Conservation (phyloP, 2,113 vertebrate species). For the Marmota flaviventris region DNA sequence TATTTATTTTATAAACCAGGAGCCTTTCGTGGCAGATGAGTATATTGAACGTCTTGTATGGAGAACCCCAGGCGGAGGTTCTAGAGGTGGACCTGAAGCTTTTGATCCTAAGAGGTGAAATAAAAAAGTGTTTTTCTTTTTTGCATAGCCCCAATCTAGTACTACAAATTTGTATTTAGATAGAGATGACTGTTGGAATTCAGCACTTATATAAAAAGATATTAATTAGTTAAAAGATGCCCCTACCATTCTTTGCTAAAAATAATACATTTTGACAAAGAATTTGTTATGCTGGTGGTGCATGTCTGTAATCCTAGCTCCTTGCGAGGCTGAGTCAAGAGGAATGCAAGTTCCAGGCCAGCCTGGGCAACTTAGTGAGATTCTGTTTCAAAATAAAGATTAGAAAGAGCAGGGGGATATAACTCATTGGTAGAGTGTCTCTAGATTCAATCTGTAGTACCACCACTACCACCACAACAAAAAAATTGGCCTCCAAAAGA, state of each 20-base stretch:
- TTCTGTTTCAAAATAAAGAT: too few species aligned
- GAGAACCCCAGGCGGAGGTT: constrained; percentile 98
- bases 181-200: constrained; percentile 29
- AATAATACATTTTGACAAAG: too few species aligned
- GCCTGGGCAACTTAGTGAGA: too few species aligned
- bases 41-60: constrained; percentile 99
- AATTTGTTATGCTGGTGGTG: too few species aligned
- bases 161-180: constrained; percentile 38
- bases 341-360: too few species aligned
- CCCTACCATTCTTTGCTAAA: too few species aligned
- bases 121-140: constrained; percentile 39
- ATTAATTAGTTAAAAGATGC: constrained; percentile 58
- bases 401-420: too few species aligned
- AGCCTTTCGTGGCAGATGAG: constrained; percentile 99
- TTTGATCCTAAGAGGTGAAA: constrained; percentile 99
- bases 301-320: too few species aligned
- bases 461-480: neutral
- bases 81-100: constrained; percentile 96
- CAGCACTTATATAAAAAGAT: neutral
- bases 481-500: neutral
- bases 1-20: constrained; percentile 89
- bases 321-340: too few species aligned
- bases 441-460: too few species aligned
- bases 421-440: too few species aligned
- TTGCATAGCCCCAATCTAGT: neutral